A percentile compares a stretch with the other conserved stretches of the same genome.
Conservation (phyloP, 2,888 invertebrate species). For the Parnassius glacialis region DNA sequence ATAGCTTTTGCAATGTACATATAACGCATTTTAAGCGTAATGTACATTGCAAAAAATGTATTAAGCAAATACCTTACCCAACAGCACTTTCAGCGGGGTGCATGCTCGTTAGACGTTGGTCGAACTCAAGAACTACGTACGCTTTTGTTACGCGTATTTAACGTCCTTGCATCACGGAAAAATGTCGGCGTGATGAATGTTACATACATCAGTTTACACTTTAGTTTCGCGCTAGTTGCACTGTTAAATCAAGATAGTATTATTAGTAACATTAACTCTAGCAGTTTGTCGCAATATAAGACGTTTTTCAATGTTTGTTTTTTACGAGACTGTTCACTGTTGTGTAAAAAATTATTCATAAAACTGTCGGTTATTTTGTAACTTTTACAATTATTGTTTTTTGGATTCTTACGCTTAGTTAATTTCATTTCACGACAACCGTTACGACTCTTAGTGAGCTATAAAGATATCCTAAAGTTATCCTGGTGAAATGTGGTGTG, state of each 20-base stretch:
- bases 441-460: constrained; percentile 4
- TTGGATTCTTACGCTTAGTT: constrained; percentile 1
- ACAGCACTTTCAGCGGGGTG: constrained; percentile 56
- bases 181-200: constrained; percentile 46
- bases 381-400: constrained; percentile 14
- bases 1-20: constrained; percentile 2
- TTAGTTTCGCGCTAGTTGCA: constrained; percentile 40
- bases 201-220: constrained; percentile 51
- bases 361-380: not conserved
- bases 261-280: constrained; percentile 21
- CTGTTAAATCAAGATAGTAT: constrained; percentile 19
- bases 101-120: constrained; percentile 45
- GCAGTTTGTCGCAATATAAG: constrained; percentile 11
- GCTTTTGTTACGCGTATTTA: constrained; percentile 63
- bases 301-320: too few species aligned
- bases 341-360: too few species aligned
- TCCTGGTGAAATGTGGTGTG: constrained; percentile 5
- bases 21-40: constrained; percentile 45
- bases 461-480: not conserved
- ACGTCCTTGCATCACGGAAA: constrained; percentile 68
- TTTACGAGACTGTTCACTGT: too few species aligned
- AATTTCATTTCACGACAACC: not conserved
- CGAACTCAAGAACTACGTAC: constrained; percentile 52
- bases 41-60: constrained; percentile 48
- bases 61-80: constrained; percentile 59